Percentiles rank a stretch among this genome's conserved stretches.
phyloP scores from a whole-genome alignment of 2,888 invertebrate species.

The Heliconius charithonia region DNA sequence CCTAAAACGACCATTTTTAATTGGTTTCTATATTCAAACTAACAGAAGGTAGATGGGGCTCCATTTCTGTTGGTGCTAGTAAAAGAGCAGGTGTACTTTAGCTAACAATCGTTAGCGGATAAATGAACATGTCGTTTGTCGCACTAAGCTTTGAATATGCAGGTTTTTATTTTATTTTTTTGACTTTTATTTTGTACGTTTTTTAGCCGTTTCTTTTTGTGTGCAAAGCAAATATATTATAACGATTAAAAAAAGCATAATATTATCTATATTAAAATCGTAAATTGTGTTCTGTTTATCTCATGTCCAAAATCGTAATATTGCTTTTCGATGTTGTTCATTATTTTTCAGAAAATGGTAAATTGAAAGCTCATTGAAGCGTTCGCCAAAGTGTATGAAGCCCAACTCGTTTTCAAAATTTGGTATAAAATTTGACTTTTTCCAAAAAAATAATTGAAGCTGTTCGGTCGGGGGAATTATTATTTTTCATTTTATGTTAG shows the following conservation, averaged over 20 bases:
- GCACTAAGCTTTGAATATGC: constrained; percentile 36
- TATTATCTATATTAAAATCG: no score
- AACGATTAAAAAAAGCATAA: no score
- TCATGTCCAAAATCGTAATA: constrained; percentile 40
- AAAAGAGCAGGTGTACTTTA: constrained; percentile 35
- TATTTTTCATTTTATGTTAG: no score
- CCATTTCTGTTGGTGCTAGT: constrained; percentile 26
- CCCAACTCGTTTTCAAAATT: constrained; percentile 24
- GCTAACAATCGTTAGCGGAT: constrained; percentile 40
- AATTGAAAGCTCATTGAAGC: constrained; percentile 31
- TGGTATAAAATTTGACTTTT: background rate
- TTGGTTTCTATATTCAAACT: constrained; percentile 12
- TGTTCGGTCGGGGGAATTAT: no score
- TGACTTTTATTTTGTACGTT: background rate
- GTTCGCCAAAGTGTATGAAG: constrained; percentile 27
- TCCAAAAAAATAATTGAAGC: background rate
- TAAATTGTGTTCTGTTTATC: constrained; percentile 28
- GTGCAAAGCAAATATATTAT: no score
- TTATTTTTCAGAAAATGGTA: constrained; percentile 32
- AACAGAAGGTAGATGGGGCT: constrained; percentile 10
- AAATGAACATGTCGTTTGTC: constrained; percentile 36
- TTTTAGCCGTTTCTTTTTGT: no score
- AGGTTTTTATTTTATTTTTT: constrained; percentile 31
- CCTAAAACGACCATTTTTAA: constrained; percentile 2
- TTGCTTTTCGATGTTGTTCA: constrained; percentile 40